Evolutionary conservation across 1,140 invertebrate species (phyloP).

Genomic region (Piezodorus guildinii): DNA sequence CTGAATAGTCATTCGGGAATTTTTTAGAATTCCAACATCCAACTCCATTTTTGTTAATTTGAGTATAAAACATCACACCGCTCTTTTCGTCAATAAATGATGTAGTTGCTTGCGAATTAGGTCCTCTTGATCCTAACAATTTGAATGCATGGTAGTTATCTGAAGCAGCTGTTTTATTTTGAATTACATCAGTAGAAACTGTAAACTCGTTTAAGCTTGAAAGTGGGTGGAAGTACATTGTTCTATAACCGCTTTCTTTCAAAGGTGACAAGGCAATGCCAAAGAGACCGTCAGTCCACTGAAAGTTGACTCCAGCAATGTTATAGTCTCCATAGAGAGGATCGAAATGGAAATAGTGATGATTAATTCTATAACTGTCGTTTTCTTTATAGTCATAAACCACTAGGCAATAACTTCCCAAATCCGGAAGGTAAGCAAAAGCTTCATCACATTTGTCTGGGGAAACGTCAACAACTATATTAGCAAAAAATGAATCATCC

Average conservation of each 20-base stretch:
- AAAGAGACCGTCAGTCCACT: conserved; percentile 63
- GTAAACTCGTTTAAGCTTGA: conserved; percentile 59
- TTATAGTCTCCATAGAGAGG: conserved; percentile 55
- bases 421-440: conserved; percentile 60
- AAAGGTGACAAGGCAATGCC: conserved; percentile 51
- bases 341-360: conserved; percentile 73
- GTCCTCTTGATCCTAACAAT: conserved; percentile 51
- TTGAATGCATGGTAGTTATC: conserved; percentile 53
- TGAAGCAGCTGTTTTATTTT: conserved; percentile 48
- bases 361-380: conserved; percentile 59
- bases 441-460: conserved; percentile 56
- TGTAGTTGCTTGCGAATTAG: conserved; percentile 57
- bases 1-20: conserved; percentile 25
- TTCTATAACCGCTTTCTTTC: conserved; percentile 48
- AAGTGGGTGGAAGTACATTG: conserved; percentile 64
- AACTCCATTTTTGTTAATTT: conserved; percentile 61
- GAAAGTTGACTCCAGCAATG: conserved; percentile 56
- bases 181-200: conserved; percentile 39
- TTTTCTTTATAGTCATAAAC: conserved; percentile 61
- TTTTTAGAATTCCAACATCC: conserved; percentile 62
- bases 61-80: conserved; percentile 60
- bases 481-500: conserved; percentile 57
- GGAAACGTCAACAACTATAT: conserved; percentile 57
- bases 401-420: conserved; percentile 57
- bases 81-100: conserved; percentile 57